These are phyloP conservation scores for Erpornis zantholeuca DNA, from an alignment of 2,113 vertebrate species.

Conservation along the genomic window DNA sequence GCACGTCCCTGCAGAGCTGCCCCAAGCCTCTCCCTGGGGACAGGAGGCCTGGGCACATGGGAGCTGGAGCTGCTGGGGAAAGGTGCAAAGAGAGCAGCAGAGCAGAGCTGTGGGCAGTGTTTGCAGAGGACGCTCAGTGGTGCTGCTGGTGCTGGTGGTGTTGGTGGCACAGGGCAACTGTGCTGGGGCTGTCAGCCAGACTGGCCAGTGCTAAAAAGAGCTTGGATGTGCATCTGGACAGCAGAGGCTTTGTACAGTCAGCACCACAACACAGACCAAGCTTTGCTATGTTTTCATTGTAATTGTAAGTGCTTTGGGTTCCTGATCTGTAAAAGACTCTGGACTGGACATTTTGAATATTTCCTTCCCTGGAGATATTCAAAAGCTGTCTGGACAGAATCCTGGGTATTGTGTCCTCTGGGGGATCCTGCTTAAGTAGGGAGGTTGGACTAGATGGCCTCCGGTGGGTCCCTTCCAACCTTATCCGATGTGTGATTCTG, in stretches of 20 bases:
- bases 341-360: not conserved
- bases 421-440: not conserved
- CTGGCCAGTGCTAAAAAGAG: not conserved
- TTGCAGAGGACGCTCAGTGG: rapidly evolving
- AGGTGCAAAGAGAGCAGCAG: not conserved
- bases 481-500: not conserved
- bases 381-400: not conserved
- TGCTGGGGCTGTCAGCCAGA: not conserved
- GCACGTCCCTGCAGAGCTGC: not conserved
- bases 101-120: rapidly evolving
- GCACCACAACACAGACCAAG: not conserved
- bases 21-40: not conserved
- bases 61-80: not conserved
- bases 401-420: not conserved
- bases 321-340: not conserved
- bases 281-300: not conserved
- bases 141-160: not conserved
- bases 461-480: not conserved
- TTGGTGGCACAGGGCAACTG: not conserved
- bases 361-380: not conserved
- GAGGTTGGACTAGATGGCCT: not conserved
- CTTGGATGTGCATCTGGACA: not conserved
- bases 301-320: not conserved
- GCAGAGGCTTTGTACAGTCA: not conserved
- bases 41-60: not conserved